These are phyloP conservation scores for Colletes latitarsis DNA, from an alignment of 1,140 invertebrate species.

Conservation along the genomic window DNA sequence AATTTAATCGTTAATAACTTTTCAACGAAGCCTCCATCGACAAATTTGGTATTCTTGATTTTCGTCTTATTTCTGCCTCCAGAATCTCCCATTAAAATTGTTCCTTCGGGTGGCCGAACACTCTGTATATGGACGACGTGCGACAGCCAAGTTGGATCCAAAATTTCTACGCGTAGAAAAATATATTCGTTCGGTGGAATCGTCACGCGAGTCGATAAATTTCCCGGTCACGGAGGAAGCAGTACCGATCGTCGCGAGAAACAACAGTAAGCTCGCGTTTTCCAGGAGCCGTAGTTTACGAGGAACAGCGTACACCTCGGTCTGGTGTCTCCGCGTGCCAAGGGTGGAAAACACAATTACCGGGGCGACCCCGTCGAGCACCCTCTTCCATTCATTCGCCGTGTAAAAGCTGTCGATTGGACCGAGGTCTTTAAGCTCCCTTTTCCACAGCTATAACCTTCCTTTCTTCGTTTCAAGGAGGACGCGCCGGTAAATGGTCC, in stretches of 20 bases:
- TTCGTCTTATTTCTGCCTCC: too few species aligned
- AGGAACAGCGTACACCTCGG: not conserved
- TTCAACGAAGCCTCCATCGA: too few species aligned
- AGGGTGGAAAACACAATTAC: slow-evolving; percentile 67
- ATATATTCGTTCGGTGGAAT: too few species aligned
- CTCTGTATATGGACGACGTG: too few species aligned
- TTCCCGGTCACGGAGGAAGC: too few species aligned
- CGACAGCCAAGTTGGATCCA: too few species aligned
- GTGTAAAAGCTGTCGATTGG: slow-evolving; percentile 63
- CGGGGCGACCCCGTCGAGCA: slow-evolving; percentile 38
- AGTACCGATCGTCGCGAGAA: not conserved
- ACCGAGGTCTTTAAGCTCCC: slow-evolving; percentile 54
- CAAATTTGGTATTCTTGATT: too few species aligned
- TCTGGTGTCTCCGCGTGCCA: slow-evolving; percentile 29
- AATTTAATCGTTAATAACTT: too few species aligned
- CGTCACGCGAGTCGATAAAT: too few species aligned
- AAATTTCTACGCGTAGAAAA: too few species aligned
- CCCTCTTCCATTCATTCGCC: slow-evolving; percentile 26
- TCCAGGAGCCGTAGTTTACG: not conserved
- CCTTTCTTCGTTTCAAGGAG: slow-evolving; percentile 21
- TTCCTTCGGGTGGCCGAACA: too few species aligned
- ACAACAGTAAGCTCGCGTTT: not conserved
- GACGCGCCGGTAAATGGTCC: slow-evolving; percentile 50
- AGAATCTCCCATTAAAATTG: too few species aligned
- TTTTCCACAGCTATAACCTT: slow-evolving; percentile 27